Conservation (phyloP, 2,888 invertebrate species). For the Marronus borbonicus region DNA sequence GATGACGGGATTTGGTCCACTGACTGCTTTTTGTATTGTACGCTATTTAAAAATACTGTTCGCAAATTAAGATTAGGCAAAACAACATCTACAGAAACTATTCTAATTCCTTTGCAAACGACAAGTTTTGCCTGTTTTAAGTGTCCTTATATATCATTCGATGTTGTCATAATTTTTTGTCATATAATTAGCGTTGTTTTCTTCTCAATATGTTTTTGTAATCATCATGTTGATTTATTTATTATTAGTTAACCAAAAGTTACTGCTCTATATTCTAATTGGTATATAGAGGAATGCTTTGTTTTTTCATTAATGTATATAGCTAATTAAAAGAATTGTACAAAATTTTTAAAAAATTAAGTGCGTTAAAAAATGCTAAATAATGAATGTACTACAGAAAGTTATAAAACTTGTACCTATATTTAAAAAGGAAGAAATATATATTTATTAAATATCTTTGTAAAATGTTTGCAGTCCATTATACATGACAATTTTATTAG, state of each 20-base stretch:
- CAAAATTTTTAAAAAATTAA: neutral
- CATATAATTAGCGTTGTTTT: constrained; percentile 3
- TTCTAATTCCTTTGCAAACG: neutral
- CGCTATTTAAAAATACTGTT: neutral
- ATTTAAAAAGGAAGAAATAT: neutral
- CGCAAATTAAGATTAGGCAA: neutral
- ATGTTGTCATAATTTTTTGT: constrained; percentile 23
- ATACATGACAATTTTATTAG: neutral
- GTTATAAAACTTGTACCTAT: neutral
- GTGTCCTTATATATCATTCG: constrained; percentile 21
- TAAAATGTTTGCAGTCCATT: neutral
- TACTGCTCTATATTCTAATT: neutral
- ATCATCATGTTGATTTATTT: constrained; percentile 10
- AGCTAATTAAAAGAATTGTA: neutral
- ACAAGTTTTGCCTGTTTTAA: constrained; percentile 7
- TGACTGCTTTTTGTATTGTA: constrained; percentile 34
- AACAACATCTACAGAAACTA: too few relatives aligned
- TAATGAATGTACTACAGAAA: too few relatives aligned
- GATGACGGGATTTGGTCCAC: constrained; percentile 33
- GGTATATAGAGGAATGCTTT: neutral
- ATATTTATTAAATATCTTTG: neutral
- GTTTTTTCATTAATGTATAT: neutral
- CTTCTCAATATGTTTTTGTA: neutral
- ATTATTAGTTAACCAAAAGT: neutral
- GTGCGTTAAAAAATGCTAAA: too few relatives aligned